Percentiles rank a stretch among this genome's conserved stretches.
phyloP scores from a whole-genome alignment of 23 tunicate genomes.

The Trididemnum clinides region DNA sequence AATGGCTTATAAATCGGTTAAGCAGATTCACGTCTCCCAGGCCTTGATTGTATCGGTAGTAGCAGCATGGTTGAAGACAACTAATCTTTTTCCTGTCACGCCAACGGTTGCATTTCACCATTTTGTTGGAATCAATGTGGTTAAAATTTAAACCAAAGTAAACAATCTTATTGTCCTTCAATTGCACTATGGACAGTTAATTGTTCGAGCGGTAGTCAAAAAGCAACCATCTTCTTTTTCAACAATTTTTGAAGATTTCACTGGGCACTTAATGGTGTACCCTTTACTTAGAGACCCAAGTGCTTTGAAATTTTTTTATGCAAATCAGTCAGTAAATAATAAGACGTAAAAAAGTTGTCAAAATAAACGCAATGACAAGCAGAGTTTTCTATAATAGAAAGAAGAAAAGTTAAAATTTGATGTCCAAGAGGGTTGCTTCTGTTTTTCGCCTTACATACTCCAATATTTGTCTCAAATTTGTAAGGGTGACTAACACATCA shows the following conservation, averaged over 20 bases:
- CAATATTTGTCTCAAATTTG: neutral
- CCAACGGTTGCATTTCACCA: neutral
- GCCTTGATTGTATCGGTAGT: neutral
- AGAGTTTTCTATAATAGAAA: neutral
- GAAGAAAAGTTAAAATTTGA: neutral
- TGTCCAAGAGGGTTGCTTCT: constrained; percentile 7
- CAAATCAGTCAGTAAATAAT: neutral
- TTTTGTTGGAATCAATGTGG: constrained; percentile 3
- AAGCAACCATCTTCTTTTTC: neutral
- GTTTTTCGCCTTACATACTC: neutral
- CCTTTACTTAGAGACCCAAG: neutral
- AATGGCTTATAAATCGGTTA: neutral
- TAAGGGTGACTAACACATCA: neutral
- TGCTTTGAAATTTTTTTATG: neutral
- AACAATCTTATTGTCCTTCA: neutral
- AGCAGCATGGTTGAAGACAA: constrained; percentile 7
- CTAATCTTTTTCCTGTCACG: neutral
- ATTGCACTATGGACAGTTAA: neutral
- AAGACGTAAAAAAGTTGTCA: neutral
- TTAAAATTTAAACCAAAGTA: neutral
- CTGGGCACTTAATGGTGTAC: neutral
- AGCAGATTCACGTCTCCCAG: neutral
- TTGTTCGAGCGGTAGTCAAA: constrained; percentile 6
- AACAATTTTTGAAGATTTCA: neutral
- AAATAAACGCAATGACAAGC: neutral